Conservation (phyloP, 2,888 invertebrate species). For the Belgica antarctica region DNA sequence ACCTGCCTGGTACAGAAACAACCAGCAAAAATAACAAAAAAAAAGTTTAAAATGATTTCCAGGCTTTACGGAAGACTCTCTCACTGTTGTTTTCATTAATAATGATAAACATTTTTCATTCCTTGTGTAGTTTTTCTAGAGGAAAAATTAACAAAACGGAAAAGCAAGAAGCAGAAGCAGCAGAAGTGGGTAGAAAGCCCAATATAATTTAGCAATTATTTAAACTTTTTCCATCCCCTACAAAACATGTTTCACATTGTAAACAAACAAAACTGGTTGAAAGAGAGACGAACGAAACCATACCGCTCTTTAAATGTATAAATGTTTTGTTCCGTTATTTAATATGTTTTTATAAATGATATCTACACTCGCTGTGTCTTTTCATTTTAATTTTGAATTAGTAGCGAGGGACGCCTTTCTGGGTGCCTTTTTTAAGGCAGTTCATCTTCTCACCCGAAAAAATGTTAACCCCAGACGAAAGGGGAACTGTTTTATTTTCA, state of each 20-base stretch:
- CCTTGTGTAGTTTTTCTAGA: no score
- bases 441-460: neutral
- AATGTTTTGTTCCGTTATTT: neutral
- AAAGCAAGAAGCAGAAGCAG: neutral
- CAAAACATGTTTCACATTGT: slow-evolving; percentile 10
- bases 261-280: no score
- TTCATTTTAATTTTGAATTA: slow-evolving; percentile 22
- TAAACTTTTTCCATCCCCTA: slow-evolving; percentile 29
- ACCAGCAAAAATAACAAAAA: neutral
- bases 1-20: slow-evolving; percentile 40
- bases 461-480: slow-evolving; percentile 19
- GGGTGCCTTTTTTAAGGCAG: slow-evolving; percentile 8
- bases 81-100: slow-evolving; percentile 17
- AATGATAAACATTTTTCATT: slow-evolving; percentile 40
- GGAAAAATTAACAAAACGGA: slow-evolving; percentile 1
- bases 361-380: neutral
- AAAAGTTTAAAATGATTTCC: slow-evolving; percentile 21
- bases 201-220: slow-evolving; percentile 37
- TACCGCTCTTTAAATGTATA: slow-evolving; percentile 2
- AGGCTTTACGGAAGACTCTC: neutral
- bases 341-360: slow-evolving; percentile 9
- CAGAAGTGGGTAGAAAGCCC: slow-evolving; percentile 15
- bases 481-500: neutral
- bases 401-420: neutral
- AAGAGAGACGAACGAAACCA: neutral